A percentile compares a stretch with the other conserved stretches of the same genome.
Conservation (phyloP, 2,797 vertebrate genomes). For the Enteromius paludinosus region DNA sequence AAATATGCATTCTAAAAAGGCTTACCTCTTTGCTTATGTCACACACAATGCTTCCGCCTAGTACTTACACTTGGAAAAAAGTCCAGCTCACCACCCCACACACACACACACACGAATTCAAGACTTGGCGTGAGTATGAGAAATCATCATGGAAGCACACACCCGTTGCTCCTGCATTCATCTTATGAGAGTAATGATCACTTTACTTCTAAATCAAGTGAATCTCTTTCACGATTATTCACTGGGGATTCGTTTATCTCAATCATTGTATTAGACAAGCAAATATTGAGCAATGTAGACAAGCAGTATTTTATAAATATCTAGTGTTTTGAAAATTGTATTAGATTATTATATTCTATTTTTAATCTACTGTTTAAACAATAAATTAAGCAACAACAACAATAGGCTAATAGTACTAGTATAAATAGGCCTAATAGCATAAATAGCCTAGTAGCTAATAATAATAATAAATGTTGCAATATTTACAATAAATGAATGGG, state of each 20-base stretch:
- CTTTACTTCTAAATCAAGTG: not conserved
- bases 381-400: not conserved
- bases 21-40: constrained; percentile 42
- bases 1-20: not conserved
- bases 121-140: not conserved
- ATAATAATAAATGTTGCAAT: not conserved
- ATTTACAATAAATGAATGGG: not conserved
- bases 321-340: not conserved
- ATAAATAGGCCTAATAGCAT: too few relatives aligned
- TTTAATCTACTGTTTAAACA: not conserved
- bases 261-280: not conserved
- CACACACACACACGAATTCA: not conserved
- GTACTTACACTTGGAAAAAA: constrained; percentile 10
- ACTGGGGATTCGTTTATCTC: not conserved
- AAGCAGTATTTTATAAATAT: not conserved
- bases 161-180: not conserved
- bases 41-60: constrained; percentile 34
- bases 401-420: too few relatives aligned
- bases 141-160: constrained; percentile 4
- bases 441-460: too few relatives aligned
- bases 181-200: not conserved
- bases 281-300: not conserved
- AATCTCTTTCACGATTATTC: not conserved
- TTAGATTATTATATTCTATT: not conserved
- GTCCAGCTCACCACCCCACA: not conserved